Evolutionary conservation across 2,888 invertebrate species (phyloP).

Genomic region (Sialis lutaria): DNA sequence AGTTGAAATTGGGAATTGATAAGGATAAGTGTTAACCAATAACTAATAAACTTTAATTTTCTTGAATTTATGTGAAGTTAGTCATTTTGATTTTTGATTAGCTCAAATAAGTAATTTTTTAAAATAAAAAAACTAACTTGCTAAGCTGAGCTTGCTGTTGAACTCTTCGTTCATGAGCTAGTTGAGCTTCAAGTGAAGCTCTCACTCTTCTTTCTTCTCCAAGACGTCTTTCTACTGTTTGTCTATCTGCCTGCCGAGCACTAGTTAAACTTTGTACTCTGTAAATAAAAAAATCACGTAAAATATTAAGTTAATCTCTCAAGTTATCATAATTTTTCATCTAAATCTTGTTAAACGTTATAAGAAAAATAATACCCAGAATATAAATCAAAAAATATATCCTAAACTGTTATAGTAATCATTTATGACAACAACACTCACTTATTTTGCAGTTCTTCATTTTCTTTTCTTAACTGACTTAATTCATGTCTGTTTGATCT

Average conservation of each 20-base stretch:
- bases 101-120: not conserved
- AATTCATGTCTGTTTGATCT: conserved; percentile 52
- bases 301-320: too few species aligned
- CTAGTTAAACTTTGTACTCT: conserved; percentile 58
- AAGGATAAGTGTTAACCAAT: too few species aligned
- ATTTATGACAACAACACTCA: conserved; percentile 20
- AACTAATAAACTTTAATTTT: too few species aligned
- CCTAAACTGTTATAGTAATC: too few species aligned
- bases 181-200: conserved; percentile 51
- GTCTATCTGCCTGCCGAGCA: conserved; percentile 61
- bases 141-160: conserved; percentile 31
- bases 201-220: conserved; percentile 72
- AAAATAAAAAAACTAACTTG: conserved; percentile 9
- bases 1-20: too few species aligned
- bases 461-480: conserved; percentile 63
- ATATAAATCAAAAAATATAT: too few species aligned
- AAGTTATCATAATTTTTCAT: too few species aligned
- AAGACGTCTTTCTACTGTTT: conserved; percentile 66
- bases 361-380: too few species aligned
- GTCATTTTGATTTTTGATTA: too few species aligned
- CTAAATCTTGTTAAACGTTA: too few species aligned
- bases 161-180: conserved; percentile 54
- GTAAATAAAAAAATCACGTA: conserved; percentile 10
- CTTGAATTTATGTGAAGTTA: too few species aligned
- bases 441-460: conserved; percentile 77